phyloP scores from a whole-genome alignment of 2,113 vertebrate genomes.

The Hippoglossus stenolepis region DNA sequence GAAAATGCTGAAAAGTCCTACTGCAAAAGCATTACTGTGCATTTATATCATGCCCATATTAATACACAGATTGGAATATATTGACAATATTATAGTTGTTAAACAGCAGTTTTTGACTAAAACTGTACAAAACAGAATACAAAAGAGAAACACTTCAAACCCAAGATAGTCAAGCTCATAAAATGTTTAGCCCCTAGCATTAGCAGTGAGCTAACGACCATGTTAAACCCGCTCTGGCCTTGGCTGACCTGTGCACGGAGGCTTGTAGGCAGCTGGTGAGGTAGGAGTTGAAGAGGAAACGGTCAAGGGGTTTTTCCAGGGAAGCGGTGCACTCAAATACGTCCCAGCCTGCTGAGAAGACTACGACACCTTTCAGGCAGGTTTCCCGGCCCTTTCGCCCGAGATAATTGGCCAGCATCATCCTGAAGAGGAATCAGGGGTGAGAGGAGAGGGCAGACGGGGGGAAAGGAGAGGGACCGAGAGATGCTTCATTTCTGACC shows the following conservation, averaged over 20 bases:
- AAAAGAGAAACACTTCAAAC: neutral
- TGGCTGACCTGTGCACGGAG: slow-evolving; percentile 92
- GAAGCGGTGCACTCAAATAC: slow-evolving; percentile 94
- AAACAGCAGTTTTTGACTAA: neutral
- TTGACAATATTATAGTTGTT: neutral
- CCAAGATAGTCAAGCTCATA: slow-evolving; percentile 15
- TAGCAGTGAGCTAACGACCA: slow-evolving; percentile 5
- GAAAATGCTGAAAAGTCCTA: slow-evolving; percentile 18
- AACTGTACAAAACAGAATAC: neutral
- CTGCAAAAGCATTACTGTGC: neutral
- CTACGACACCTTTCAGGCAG: slow-evolving; percentile 92
- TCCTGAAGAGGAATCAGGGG: slow-evolving; percentile 80
- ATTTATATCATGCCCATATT: neutral
- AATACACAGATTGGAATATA: neutral
- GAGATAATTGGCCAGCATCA: slow-evolving; percentile 97
- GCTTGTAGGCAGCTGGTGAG: slow-evolving; percentile 97
- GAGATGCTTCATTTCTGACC: neutral
- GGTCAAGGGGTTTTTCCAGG: slow-evolving; percentile 95
- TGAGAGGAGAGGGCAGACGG: slow-evolving; percentile 15
- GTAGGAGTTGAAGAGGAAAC: slow-evolving; percentile 99
- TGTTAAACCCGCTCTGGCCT: neutral
- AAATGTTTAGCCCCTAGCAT: neutral
- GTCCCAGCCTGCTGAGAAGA: slow-evolving; percentile 98
- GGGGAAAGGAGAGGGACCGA: slow-evolving; percentile 6
- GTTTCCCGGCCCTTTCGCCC: slow-evolving; percentile 91